Evolutionary conservation across 23 tunicate species (phyloP).

Genomic region (Trididemnum nubilum): DNA sequence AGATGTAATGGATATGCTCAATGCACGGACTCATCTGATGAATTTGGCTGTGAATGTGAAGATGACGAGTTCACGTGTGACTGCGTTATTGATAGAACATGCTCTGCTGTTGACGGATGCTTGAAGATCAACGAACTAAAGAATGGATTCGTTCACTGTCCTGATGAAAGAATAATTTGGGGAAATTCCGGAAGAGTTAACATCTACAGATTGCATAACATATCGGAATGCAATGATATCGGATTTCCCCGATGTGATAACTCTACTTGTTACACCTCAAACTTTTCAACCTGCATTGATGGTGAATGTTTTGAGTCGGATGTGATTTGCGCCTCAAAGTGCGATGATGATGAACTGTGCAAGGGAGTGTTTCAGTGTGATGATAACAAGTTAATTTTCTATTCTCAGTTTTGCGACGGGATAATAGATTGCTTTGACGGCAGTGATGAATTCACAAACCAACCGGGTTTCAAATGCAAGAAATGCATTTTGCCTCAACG

Average conservation of each 20-base stretch:
- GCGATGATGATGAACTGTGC: neutral
- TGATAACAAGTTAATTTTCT: neutral
- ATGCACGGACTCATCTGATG: too few species aligned
- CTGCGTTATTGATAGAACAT: too few species aligned
- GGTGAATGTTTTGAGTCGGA: neutral
- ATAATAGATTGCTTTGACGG: neutral
- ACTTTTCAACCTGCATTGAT: neutral
- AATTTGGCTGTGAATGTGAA: too few species aligned
- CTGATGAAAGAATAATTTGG: too few species aligned
- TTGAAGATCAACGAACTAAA: too few species aligned
- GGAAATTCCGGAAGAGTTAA: too few species aligned
- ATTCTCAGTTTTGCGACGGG: neutral
- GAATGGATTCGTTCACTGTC: too few species aligned
- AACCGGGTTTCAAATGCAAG: neutral
- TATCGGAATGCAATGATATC: neutral
- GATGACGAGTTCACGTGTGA: too few species aligned
- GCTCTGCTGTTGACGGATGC: too few species aligned
- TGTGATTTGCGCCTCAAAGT: neutral
- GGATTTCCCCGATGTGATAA: neutral
- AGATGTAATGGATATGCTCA: too few species aligned
- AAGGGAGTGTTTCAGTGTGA: neutral
- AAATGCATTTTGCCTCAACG: neutral
- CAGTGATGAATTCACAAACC: neutral
- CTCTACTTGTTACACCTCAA: neutral
- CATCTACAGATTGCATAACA: neutral